phyloP scores from a whole-genome alignment of 2,888 invertebrate genomes.

The Aporophyla lueneburgensis region DNA sequence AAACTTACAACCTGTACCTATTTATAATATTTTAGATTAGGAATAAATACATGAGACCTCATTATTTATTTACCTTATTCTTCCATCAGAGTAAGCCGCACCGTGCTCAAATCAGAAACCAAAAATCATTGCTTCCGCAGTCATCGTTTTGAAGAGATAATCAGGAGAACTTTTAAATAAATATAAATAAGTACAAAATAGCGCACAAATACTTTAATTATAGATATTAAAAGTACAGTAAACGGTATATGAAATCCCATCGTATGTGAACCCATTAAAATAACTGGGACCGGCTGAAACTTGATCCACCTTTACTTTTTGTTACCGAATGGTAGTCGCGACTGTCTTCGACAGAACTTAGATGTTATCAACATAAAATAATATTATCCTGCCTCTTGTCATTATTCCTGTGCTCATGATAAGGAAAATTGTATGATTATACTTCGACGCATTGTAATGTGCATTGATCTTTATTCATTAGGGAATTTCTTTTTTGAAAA shows the following conservation, averaged over 20 bases:
- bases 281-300: slow-evolving; percentile 68
- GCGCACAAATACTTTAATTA: slow-evolving; percentile 35
- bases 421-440: slow-evolving; percentile 54
- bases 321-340: slow-evolving; percentile 65
- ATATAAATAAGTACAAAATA: slow-evolving; percentile 39
- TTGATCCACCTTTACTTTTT: slow-evolving; percentile 70
- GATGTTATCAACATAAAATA: slow-evolving; percentile 74
- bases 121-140: neutral
- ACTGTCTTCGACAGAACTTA: slow-evolving; percentile 68
- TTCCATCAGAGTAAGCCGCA: neutral
- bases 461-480: slow-evolving; percentile 25
- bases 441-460: slow-evolving; percentile 48
- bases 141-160: slow-evolving; percentile 2
- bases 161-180: slow-evolving; percentile 4
- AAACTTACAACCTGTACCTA: too few relatives aligned
- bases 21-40: neutral
- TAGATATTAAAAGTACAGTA: slow-evolving; percentile 49
- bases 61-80: neutral
- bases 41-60: neutral
- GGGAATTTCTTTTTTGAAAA: slow-evolving; percentile 20
- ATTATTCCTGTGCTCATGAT: slow-evolving; percentile 47
- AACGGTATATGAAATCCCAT: slow-evolving; percentile 58
- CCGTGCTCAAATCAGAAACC: slow-evolving; percentile 6
- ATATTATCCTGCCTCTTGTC: slow-evolving; percentile 55
- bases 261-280: slow-evolving; percentile 70